phyloP scores from a whole-genome alignment of 2,113 vertebrate species.

The Oryzias celebensis region DNA sequence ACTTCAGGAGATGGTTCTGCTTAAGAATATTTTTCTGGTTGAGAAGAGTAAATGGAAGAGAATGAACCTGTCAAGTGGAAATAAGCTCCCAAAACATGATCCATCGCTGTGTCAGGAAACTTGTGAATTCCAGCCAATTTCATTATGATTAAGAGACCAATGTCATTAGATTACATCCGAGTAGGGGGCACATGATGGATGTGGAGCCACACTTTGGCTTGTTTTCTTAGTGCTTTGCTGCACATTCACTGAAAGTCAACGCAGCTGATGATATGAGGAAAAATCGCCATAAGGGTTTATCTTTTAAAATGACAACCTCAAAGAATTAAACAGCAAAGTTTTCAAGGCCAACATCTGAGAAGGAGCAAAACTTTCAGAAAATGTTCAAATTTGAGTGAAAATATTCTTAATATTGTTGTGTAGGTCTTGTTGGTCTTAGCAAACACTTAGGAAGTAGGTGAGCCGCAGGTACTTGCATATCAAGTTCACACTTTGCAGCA shows the following conservation, averaged over 20 bases:
- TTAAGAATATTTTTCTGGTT: background rate
- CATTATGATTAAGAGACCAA: slow-evolving; percentile 40
- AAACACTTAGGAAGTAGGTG: no score
- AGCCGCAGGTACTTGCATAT: no score
- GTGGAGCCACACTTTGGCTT: slow-evolving; percentile 27
- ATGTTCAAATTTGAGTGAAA: no score
- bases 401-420: no score
- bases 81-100: slow-evolving; percentile 53
- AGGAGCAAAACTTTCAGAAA: no score
- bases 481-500: no score
- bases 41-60: background rate
- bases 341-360: no score
- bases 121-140: slow-evolving; percentile 38
- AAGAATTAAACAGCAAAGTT: no score
- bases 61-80: slow-evolving; percentile 41
- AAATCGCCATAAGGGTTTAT: slow-evolving; percentile 11
- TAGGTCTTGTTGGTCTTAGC: no score
- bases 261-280: slow-evolving; percentile 11
- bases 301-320: background rate
- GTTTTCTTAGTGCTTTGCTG: slow-evolving; percentile 18
- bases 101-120: slow-evolving; percentile 31
- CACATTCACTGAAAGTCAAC: slow-evolving; percentile 25
- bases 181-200: slow-evolving; percentile 50
- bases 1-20: no score
- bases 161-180: slow-evolving; percentile 42